phyloP scores from a whole-genome alignment of 1,140 invertebrate species.

The Lordiphosa collinella region DNA sequence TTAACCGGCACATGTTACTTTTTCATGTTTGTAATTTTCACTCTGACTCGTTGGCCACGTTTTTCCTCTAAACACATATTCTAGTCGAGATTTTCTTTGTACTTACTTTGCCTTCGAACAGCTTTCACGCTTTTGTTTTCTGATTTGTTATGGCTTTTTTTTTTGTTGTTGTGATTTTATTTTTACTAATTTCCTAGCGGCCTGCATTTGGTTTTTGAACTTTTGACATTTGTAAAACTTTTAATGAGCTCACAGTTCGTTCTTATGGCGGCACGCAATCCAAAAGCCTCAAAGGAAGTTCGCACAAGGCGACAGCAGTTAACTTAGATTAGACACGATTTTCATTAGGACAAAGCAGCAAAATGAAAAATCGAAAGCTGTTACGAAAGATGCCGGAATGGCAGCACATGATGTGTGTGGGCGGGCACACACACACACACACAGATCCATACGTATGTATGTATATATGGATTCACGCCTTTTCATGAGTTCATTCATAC shows the following conservation, averaged over 20 bases:
- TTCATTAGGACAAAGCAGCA: conserved; percentile 32
- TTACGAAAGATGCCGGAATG: conserved; percentile 26
- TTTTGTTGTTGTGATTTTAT: too few relatives aligned
- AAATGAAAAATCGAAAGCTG: conserved; percentile 31
- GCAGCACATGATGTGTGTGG: conserved; percentile 18
- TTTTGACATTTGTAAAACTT: conserved; percentile 47
- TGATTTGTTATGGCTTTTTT: too few relatives aligned
- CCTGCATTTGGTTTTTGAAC: conserved; percentile 16
- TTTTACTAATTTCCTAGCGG: neutral
- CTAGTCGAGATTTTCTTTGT: too few relatives aligned
- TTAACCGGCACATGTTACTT: conserved; percentile 7
- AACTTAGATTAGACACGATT: conserved; percentile 17
- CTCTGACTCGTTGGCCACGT: too few relatives aligned
- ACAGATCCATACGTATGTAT: neutral
- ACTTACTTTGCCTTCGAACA: too few relatives aligned
- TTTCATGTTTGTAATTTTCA: too few relatives aligned
- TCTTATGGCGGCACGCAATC: too few relatives aligned
- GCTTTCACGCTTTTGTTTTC: neutral
- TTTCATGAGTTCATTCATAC: conserved; percentile 26
- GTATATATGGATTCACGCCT: conserved; percentile 40
- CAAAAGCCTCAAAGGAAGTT: too few relatives aligned
- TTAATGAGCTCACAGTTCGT: conserved; percentile 16
- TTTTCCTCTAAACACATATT: too few relatives aligned
- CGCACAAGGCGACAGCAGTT: too few relatives aligned
- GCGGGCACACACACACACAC: conserved; percentile 5